Conservation (phyloP, 2,113 vertebrate genomes). For the Saimiri boliviensis region DNA sequence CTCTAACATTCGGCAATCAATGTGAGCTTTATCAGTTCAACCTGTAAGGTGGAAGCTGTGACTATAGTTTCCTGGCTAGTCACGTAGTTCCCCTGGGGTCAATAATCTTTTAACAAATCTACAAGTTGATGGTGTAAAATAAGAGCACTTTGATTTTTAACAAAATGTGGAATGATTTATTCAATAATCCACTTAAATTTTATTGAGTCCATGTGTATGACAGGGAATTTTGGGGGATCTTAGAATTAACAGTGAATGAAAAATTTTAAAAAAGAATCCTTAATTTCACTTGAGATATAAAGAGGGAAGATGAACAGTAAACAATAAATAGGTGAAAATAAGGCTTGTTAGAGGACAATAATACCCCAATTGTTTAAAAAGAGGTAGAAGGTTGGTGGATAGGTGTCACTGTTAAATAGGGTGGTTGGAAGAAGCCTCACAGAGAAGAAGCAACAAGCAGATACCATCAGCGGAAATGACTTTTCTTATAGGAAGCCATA, state of each 20-base stretch:
- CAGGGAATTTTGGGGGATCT: not conserved
- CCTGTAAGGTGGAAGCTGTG: accelerated
- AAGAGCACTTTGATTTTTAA: not conserved
- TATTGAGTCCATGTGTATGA: not conserved
- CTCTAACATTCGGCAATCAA: not conserved
- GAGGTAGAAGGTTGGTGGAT: not conserved
- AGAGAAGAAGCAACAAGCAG: not conserved
- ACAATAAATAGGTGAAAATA: not conserved
- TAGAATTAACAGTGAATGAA: not conserved
- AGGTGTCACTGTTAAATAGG: not conserved
- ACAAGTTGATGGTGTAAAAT: not conserved
- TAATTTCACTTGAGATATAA: not conserved
- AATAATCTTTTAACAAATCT: not conserved
- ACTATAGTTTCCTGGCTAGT: not conserved
- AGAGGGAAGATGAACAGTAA: not conserved
- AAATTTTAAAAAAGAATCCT: not conserved
- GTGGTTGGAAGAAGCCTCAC: not conserved
- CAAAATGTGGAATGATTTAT: not conserved
- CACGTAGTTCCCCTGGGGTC: not conserved
- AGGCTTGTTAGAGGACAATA: not conserved
- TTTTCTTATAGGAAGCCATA: accelerated
- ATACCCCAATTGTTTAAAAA: not conserved
- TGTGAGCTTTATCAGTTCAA: not conserved
- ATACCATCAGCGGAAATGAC: not conserved
- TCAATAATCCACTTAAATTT: not conserved